Evolutionary conservation across 2,888 invertebrate genomes (phyloP).

Genomic region (Strigamia maritima): DNA sequence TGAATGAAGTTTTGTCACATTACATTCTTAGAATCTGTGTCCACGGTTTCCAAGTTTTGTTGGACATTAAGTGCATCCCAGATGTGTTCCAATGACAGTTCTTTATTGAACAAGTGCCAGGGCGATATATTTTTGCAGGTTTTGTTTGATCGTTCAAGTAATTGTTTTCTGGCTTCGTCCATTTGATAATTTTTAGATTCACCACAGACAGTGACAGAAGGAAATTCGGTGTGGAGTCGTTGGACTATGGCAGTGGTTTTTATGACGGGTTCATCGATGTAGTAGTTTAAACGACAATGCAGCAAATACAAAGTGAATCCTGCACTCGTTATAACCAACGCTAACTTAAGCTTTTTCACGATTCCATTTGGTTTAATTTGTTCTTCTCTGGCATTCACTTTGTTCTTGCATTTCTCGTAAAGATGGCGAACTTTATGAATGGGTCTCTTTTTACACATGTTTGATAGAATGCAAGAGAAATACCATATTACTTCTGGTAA

Average conservation of each 20-base stretch:
- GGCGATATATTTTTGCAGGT: too few relatives aligned
- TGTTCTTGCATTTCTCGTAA: too few relatives aligned
- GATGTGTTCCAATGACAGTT: too few relatives aligned
- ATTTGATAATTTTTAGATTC: neutral
- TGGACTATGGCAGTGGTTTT: neutral
- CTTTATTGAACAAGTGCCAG: too few relatives aligned
- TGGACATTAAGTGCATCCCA: neutral
- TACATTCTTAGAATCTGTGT: neutral
- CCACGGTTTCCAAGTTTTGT: neutral
- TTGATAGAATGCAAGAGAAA: too few relatives aligned
- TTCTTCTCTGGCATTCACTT: neutral
- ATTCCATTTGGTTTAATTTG: neutral
- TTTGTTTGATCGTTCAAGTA: neutral
- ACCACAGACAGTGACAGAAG: neutral
- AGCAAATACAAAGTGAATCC: neutral
- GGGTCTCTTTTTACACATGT: too few relatives aligned
- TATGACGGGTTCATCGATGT: neutral
- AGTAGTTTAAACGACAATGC: too few relatives aligned
- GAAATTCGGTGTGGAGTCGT: neutral
- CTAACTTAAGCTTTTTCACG: neutral
- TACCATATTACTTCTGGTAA: neutral
- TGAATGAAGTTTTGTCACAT: too few relatives aligned
- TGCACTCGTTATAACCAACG: neutral
- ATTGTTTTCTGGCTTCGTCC: neutral
- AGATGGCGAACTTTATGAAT: neutral